A percentile compares a stretch with the other conserved stretches of the same genome.
Conservation (phyloP, 2,888 invertebrate species). For the Dichetophora obliterata region DNA sequence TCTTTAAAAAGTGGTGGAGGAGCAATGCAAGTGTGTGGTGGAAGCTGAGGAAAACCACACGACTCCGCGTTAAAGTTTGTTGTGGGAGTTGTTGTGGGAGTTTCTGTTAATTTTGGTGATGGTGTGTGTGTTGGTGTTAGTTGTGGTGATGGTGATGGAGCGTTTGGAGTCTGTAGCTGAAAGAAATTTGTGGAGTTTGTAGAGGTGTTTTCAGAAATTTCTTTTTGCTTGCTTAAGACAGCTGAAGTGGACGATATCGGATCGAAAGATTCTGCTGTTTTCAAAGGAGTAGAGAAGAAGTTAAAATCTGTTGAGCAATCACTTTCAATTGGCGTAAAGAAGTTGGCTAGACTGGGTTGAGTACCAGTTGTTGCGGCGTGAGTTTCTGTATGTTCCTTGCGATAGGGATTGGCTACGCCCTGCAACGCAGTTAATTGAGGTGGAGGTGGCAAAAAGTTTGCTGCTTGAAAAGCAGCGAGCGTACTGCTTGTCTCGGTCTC, state of each 20-base stretch:
- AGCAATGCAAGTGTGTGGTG: slow-evolving; percentile 35
- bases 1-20: slow-evolving; percentile 35
- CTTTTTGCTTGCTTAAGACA: neutral
- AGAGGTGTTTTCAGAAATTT: neutral
- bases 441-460: slow-evolving; percentile 41
- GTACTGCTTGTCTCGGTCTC: neutral
- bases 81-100: slow-evolving; percentile 23
- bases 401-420: slow-evolving; percentile 46
- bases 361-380: neutral
- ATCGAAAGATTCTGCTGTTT: neutral
- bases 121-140: slow-evolving; percentile 12
- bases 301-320: slow-evolving; percentile 41
- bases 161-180: neutral
- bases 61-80: neutral
- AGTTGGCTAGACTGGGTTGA: slow-evolving; percentile 48
- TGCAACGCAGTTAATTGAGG: slow-evolving; percentile 9
- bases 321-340: slow-evolving; percentile 44
- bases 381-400: slow-evolving; percentile 27
- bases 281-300: slow-evolving; percentile 45
- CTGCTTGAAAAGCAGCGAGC: neutral
- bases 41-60: slow-evolving; percentile 39
- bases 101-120: slow-evolving; percentile 28
- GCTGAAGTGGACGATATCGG: neutral
- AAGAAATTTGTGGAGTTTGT: neutral
- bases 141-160: slow-evolving; percentile 11